phyloP scores from a whole-genome alignment of 2,113 vertebrate genomes.

The Ranitomeya imitator region DNA sequence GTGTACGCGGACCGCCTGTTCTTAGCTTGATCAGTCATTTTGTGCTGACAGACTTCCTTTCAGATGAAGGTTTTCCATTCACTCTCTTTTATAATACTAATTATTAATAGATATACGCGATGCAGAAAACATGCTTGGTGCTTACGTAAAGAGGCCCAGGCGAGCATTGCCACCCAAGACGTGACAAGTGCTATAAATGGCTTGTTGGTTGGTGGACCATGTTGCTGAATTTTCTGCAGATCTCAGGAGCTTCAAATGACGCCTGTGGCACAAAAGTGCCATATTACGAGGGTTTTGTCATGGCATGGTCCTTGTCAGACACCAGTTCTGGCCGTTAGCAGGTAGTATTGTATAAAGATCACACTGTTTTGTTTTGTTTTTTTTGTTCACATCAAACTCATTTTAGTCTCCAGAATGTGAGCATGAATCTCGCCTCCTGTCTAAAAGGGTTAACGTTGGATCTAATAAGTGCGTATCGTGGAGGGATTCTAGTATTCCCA shows the following conservation, averaged over 20 bases:
- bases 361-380: background rate
- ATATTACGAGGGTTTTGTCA: background rate
- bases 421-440: background rate
- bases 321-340: no score
- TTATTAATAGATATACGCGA: background rate
- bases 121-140: background rate
- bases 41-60: no score
- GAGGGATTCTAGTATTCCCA: background rate
- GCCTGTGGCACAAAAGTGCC: background rate
- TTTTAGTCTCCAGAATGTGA: background rate
- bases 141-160: background rate
- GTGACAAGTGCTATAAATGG: background rate
- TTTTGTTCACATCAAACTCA: background rate
- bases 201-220: background rate
- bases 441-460: constrained; percentile 30
- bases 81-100: no score
- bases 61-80: no score
- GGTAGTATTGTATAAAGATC: background rate
- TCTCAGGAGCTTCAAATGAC: background rate
- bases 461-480: background rate
- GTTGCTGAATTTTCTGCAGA: background rate
- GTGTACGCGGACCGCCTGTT: no score
- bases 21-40: no score
- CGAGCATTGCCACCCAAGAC: background rate
- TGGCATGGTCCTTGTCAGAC: background rate